These are phyloP conservation scores for Acrocephalus arundinaceus DNA, from an alignment of 2,113 vertebrate species.

Conservation along the genomic window DNA sequence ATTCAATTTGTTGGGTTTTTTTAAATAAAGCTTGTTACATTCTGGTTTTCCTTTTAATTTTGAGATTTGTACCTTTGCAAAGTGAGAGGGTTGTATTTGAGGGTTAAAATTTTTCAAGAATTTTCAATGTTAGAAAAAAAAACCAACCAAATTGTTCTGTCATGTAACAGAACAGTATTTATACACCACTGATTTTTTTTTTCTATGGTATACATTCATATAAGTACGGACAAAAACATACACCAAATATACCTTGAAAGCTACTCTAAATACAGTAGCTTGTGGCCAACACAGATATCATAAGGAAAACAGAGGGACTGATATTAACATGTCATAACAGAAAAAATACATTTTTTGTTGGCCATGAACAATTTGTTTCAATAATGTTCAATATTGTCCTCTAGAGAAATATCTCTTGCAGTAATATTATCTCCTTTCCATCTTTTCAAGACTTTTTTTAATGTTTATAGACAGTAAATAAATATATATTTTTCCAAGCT, in stretches of 20 bases:
- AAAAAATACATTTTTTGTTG: background rate
- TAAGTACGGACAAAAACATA: background rate
- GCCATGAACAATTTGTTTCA: background rate
- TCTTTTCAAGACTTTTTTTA: slow-evolving; percentile 59
- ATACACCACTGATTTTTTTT: background rate
- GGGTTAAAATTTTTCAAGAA: background rate
- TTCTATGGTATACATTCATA: background rate
- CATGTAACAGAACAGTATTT: background rate
- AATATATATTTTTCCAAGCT: slow-evolving; percentile 61
- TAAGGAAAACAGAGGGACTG: fast-evolving
- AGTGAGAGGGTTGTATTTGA: background rate
- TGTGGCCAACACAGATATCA: background rate
- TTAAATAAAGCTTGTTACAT: fast-evolving
- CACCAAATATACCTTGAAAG: background rate
- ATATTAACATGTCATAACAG: fast-evolving
- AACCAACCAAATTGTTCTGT: background rate
- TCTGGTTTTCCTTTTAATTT: background rate
- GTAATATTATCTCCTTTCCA: slow-evolving; percentile 30
- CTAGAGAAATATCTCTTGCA: slow-evolving; percentile 53
- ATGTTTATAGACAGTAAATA: slow-evolving; percentile 70
- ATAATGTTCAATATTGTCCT: slow-evolving; percentile 16
- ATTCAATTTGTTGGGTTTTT: background rate
- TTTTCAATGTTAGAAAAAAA: background rate
- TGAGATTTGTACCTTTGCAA: background rate
- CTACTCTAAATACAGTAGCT: background rate